phyloP scores from a whole-genome alignment of 2,113 vertebrate species.

The Aramus guarauna region DNA sequence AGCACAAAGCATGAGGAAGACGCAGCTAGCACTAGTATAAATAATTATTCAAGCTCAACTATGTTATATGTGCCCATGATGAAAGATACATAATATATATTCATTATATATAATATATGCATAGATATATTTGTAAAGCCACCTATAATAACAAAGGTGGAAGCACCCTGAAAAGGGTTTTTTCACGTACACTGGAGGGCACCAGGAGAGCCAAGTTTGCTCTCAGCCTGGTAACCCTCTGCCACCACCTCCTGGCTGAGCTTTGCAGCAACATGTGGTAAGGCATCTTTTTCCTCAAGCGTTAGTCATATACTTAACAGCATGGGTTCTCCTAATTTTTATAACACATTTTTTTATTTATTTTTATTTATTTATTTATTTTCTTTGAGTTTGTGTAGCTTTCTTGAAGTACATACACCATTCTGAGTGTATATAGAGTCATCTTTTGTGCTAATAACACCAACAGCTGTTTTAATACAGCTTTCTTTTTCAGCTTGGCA shows the following conservation, averaged over 20 bases:
- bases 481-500: neutral
- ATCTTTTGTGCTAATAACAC: neutral
- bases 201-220: neutral
- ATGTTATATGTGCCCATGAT: neutral
- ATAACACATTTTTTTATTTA: no score
- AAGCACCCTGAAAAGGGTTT: neutral
- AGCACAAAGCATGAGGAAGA: neutral
- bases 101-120: accelerated
- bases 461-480: neutral
- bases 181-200: accelerated
- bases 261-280: neutral
- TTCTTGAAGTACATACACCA: neutral
- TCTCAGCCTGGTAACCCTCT: neutral
- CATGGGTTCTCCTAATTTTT: neutral
- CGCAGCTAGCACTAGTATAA: neutral
- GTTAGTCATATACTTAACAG: neutral
- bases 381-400: neutral
- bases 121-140: neutral
- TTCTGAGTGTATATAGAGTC: neutral
- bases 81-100: accelerated
- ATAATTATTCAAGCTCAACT: neutral
- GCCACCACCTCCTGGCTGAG: constrained; percentile 40
- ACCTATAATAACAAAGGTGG: neutral
- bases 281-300: accelerated
- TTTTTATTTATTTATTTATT: no score